Conservation (phyloP, 2,113 vertebrate genomes). For the Pteronura brasiliensis region DNA sequence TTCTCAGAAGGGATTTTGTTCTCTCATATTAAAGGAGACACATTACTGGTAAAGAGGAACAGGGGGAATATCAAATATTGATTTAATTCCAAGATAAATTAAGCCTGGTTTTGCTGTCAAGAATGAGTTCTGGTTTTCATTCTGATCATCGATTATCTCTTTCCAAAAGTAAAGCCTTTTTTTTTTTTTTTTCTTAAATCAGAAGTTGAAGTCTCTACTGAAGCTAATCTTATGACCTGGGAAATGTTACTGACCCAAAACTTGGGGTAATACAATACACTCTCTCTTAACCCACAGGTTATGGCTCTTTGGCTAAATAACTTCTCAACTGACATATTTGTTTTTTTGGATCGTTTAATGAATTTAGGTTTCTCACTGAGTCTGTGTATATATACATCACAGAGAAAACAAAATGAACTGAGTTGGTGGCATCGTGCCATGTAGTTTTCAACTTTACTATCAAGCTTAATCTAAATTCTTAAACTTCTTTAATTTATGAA, state of each 20-base stretch:
- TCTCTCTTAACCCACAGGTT: background rate
- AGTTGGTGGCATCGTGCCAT: background rate
- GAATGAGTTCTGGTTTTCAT: background rate
- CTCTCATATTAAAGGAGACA: background rate
- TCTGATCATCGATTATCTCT: background rate
- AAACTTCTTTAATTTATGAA: background rate
- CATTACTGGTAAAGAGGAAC: background rate
- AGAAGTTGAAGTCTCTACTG: background rate
- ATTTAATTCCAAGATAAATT: background rate
- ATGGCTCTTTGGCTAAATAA: background rate
- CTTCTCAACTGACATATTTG: background rate
- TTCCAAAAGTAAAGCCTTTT: background rate
- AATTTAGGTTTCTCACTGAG: background rate
- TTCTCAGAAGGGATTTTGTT: background rate
- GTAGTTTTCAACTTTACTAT: background rate
- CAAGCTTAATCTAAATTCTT: background rate
- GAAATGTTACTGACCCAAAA: background rate
- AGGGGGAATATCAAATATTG: background rate
- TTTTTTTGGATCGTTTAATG: background rate
- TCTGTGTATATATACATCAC: background rate
- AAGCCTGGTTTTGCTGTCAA: background rate
- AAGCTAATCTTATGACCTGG: background rate
- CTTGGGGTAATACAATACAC: background rate
- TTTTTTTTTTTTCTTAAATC: background rate
- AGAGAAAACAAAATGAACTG: background rate